Percentiles rank a stretch among this genome's conserved stretches.
Conservation (phyloP, 2,888 invertebrate species). For the Eupithecia dodoneata region DNA sequence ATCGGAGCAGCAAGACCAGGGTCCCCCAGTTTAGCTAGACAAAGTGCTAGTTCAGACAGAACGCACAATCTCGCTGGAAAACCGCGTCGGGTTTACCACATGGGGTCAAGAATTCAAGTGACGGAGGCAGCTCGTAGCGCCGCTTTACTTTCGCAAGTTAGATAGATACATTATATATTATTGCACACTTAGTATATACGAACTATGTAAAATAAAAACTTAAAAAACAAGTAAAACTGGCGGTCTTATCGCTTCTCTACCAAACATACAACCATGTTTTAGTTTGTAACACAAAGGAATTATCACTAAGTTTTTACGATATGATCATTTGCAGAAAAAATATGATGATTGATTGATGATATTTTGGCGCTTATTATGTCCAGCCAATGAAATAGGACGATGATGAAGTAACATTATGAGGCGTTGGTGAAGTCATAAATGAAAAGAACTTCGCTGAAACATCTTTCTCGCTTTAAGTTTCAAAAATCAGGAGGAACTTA, state of each 20-base stretch:
- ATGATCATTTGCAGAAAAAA: too few relatives aligned
- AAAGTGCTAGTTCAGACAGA: not conserved
- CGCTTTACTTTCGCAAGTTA: not conserved
- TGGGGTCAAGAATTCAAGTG: not conserved
- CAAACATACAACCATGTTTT: too few relatives aligned
- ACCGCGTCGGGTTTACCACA: slow-evolving; percentile 4
- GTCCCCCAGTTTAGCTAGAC: not conserved
- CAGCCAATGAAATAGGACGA: not conserved
- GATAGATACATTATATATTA: too few relatives aligned
- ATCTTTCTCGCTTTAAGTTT: not conserved
- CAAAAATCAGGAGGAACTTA: too few relatives aligned
- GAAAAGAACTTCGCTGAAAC: not conserved
- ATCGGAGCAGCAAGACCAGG: slow-evolving; percentile 43
- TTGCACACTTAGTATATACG: too few relatives aligned
- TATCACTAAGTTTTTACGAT: too few relatives aligned
- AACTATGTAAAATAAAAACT: too few relatives aligned
- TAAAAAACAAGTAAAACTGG: too few relatives aligned
- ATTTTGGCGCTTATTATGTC: not conserved
- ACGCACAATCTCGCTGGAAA: not conserved
- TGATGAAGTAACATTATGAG: not conserved
- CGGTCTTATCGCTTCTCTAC: too few relatives aligned
- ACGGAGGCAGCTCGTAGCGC: not conserved
- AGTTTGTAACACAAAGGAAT: too few relatives aligned
- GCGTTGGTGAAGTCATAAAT: not conserved
- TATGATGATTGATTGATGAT: too few relatives aligned